Evolutionary conservation across 2,113 vertebrate species (phyloP), one percentile per base, ranked within the genome.

Genomic region (Xerus inauris): DNA sequence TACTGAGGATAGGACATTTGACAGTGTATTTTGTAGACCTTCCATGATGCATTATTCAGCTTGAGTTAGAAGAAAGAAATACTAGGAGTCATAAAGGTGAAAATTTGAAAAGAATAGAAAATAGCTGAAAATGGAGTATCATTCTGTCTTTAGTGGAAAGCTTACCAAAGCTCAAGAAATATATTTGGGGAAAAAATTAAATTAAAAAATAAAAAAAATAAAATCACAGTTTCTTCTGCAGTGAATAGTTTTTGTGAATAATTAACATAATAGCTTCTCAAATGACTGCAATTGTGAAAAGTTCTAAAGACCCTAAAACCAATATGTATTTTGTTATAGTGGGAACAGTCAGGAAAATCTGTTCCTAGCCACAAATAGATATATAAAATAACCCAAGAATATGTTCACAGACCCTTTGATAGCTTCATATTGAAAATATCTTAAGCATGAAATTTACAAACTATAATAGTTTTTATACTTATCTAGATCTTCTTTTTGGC

Each of bases 231-330:
- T 32, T 35, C 80, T 45, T 82, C 96, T 47, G 38, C 26, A 13
- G 67, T 72, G 90, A 91, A 86, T 49, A 20, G 14, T 72, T 77
- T 94, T 93, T 71, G 67, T 81, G 45, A 94, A 49, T 85, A 92
- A 69, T 80, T 91, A 88, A 87, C 67, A 86, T 49, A 86, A 89
- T 20, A 97, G 59, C n/a, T 89, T 77, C 89, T 85, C n/a, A 96
- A 92, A 40, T 80, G 40, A 89, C 9, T 81, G 32, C 6, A 94
- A 81, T 85, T 93, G 75, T 20, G 32, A 6, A 19, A 30, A 69
- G 42, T 67, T 2, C 17, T 49, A 4, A 22, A 87, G 49, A 51
- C 14, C 72, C 82, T 57, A 65, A 69, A 51, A 73, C 71, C 80
- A 57, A 3, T 65, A 83, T 12, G 1, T 19, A 30, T 75, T 82